A percentile compares a stretch with the other conserved stretches of the same genome.
Evolutionary conservation across 2,113 vertebrate species (phyloP).

Genomic region (Aspiorhynchus laticeps): DNA sequence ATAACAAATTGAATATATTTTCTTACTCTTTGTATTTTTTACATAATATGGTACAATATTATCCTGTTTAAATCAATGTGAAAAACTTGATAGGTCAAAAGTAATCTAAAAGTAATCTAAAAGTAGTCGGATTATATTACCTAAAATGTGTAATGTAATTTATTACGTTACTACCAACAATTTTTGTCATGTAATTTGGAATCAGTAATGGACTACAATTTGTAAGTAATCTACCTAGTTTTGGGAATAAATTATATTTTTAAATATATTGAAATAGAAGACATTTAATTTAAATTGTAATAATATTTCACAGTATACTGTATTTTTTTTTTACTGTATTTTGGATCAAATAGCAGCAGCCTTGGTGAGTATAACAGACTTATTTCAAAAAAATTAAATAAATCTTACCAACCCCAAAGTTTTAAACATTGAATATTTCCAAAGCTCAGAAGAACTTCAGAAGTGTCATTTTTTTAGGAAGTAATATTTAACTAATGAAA

Average conservation of each 20-base stretch:
- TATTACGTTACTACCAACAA: too few relatives aligned
- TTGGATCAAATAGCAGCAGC: not conserved
- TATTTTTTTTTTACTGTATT: not conserved
- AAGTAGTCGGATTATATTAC: too few relatives aligned
- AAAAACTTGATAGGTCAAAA: too few relatives aligned
- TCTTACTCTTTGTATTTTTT: too few relatives aligned
- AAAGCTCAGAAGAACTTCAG: not conserved
- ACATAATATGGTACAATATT: too few relatives aligned
- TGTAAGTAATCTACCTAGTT: too few relatives aligned
- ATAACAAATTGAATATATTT: too few relatives aligned
- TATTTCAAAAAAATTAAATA: not conserved
- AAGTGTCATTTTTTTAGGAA: not conserved
- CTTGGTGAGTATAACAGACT: not conserved
- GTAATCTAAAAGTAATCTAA: too few relatives aligned
- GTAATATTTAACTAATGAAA: not conserved
- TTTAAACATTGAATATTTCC: not conserved
- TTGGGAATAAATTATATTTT: not conserved
- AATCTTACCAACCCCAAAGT: not conserved
- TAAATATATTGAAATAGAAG: not conserved
- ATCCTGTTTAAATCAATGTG: too few relatives aligned
- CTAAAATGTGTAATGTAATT: too few relatives aligned
- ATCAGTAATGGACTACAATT: not conserved
- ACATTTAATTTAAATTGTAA: not conserved
- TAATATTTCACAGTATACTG: not conserved
- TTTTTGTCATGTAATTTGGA: not conserved